Evolutionary conservation across 2,888 invertebrate species (phyloP).

Genomic region (Ecliptopera silaceata): DNA sequence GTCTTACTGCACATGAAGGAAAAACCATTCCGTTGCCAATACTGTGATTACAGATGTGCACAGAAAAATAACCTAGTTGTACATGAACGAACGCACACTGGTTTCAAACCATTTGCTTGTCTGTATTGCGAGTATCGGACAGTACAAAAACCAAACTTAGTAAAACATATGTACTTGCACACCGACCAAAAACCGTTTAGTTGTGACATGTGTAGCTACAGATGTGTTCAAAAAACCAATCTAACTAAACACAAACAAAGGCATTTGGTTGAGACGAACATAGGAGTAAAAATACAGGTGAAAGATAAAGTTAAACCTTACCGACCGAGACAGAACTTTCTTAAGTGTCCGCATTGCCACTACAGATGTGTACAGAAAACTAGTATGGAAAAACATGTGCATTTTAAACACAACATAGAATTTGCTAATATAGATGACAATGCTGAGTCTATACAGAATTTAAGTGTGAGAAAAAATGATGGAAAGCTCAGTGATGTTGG

Average conservation of each 20-base stretch:
- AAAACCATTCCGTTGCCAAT: conserved; percentile 76
- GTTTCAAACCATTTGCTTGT: conserved; percentile 77
- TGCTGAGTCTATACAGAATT: conserved; percentile 54
- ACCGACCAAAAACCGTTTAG: conserved; percentile 78
- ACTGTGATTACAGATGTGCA: conserved; percentile 77
- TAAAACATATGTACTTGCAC: conserved; percentile 79
- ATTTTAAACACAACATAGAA: conserved; percentile 64
- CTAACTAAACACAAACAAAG: conserved; percentile 76
- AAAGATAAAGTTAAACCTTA: conserved; percentile 63
- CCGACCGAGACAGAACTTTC: conserved; percentile 69
- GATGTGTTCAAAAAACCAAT: conserved; percentile 78
- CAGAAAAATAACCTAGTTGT: conserved; percentile 79
- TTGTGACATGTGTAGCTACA: conserved; percentile 74
- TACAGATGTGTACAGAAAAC: conserved; percentile 75
- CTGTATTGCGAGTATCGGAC: conserved; percentile 77
- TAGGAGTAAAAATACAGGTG: conserved; percentile 55
- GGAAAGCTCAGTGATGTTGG: conserved; percentile 13
- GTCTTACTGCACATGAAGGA: conserved; percentile 79
- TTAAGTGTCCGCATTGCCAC: conserved; percentile 68
- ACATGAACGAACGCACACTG: conserved; percentile 78
- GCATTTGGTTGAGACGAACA: conserved; percentile 69
- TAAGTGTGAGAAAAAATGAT: conserved; percentile 56
- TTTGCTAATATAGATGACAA: conserved; percentile 42
- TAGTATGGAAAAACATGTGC: conserved; percentile 75
- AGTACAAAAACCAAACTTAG: conserved; percentile 78